phyloP scores from a whole-genome alignment of 2,888 invertebrate genomes.

The Orchestes rusci region DNA sequence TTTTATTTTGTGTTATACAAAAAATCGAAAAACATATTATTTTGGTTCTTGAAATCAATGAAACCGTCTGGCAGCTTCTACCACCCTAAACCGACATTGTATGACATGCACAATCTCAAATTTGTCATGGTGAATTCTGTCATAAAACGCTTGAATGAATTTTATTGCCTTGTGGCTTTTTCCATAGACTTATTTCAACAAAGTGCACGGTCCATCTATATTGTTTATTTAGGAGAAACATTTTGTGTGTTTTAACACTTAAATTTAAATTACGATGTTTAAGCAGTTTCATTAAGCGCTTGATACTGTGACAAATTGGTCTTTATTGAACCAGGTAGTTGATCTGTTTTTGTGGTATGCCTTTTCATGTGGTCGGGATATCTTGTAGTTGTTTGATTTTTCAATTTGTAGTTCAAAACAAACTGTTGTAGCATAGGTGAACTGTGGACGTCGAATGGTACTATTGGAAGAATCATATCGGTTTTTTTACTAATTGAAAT shows the following conservation, averaged over 20 bases:
- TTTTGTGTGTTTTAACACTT: conserved; percentile 25
- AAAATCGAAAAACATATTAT: too few relatives aligned
- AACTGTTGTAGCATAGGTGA: too few relatives aligned
- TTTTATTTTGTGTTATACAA: too few relatives aligned
- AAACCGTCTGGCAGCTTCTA: too few relatives aligned
- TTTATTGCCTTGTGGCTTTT: conserved; percentile 27
- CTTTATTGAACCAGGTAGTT: conserved; percentile 17
- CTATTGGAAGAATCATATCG: too few relatives aligned
- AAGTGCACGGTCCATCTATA: conserved; percentile 15
- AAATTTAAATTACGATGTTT: conserved; percentile 21
- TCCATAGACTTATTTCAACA: conserved; percentile 17
- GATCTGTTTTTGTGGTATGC: conserved; percentile 3
- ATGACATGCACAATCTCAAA: conserved; percentile 20
- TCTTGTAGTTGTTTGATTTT: too few relatives aligned
- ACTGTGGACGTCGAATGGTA: too few relatives aligned
- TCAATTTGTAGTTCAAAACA: too few relatives aligned
- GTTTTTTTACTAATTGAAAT: too few relatives aligned
- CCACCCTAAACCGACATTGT: not conserved
- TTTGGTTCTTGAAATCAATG: too few relatives aligned
- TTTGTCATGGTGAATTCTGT: conserved; percentile 28
- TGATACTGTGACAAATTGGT: conserved; percentile 12
- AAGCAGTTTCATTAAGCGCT: conserved; percentile 16
- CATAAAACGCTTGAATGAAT: conserved; percentile 28
- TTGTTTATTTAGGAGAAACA: conserved; percentile 20
- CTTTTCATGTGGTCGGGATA: too few relatives aligned